Conservation (phyloP, 2,113 vertebrate species). For the Charina bottae region DNA sequence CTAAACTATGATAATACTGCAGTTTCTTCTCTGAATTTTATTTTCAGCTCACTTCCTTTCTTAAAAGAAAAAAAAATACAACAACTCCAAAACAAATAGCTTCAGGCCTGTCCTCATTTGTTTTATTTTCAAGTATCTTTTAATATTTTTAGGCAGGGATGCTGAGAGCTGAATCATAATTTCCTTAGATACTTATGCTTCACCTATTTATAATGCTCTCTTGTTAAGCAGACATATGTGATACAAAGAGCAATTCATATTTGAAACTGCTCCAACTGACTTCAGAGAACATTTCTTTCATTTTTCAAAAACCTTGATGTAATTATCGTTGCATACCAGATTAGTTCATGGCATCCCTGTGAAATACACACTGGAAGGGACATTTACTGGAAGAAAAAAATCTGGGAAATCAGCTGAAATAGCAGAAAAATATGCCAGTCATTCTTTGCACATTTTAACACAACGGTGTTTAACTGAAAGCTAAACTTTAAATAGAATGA, state of each 20-base stretch:
- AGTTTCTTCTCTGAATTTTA: background rate
- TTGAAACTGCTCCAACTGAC: constrained; percentile 3
- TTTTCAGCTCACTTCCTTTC: background rate
- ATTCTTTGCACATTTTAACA: background rate
- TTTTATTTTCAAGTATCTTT: background rate
- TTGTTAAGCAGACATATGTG: background rate
- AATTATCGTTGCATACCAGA: background rate
- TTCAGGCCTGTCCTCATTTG: background rate
- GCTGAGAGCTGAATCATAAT: background rate
- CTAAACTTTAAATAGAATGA: background rate
- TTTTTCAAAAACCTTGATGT: background rate
- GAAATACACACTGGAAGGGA: background rate
- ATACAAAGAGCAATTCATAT: constrained; percentile 12
- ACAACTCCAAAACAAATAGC: background rate
- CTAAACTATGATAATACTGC: background rate
- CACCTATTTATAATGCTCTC: background rate
- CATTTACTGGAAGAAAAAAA: background rate
- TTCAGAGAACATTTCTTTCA: background rate
- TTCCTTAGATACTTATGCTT: background rate
- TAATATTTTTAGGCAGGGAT: background rate
- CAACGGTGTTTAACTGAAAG: background rate
- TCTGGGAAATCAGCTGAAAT: background rate
- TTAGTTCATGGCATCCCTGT: background rate
- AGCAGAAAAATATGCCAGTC: background rate
- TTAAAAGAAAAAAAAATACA: background rate